Evolutionary conservation across 2,797 vertebrate genomes (phyloP).

Genomic region (Pangasius krempfi): DNA sequence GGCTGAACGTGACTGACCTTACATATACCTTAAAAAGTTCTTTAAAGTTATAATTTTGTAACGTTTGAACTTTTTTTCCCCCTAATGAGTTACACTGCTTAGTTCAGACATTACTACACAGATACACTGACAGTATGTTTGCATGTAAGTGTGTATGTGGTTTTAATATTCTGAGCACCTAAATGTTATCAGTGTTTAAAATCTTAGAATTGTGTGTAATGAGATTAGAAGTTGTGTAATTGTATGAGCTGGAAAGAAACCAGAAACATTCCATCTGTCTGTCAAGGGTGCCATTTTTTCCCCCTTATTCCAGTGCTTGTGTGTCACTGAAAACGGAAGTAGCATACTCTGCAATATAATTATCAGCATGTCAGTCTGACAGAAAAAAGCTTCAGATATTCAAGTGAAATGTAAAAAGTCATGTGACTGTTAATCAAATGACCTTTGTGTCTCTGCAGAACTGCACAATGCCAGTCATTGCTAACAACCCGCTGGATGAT

Average conservation of each 20-base stretch:
- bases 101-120: neutral
- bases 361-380: neutral
- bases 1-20: constrained; percentile 19
- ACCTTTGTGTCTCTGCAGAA: constrained; percentile 12
- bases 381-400: neutral
- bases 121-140: neutral
- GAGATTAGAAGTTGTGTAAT: neutral
- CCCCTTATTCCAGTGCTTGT: neutral
- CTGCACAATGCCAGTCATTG: constrained; percentile 13
- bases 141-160: neutral
- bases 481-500: neutral
- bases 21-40: neutral
- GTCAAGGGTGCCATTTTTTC: neutral
- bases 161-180: neutral
- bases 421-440: neutral
- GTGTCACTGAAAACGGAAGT: neutral
- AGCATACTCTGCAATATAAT: neutral
- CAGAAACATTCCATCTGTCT: neutral
- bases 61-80: neutral
- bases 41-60: neutral
- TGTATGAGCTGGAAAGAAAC: neutral
- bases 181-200: neutral
- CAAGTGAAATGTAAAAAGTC: neutral
- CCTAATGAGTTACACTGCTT: neutral
- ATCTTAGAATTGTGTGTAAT: neutral